A percentile compares a stretch with the other conserved stretches of the same genome.
Evolutionary conservation across 2,888 invertebrate genomes (phyloP).

Genomic region (Nomada ferruginata): DNA sequence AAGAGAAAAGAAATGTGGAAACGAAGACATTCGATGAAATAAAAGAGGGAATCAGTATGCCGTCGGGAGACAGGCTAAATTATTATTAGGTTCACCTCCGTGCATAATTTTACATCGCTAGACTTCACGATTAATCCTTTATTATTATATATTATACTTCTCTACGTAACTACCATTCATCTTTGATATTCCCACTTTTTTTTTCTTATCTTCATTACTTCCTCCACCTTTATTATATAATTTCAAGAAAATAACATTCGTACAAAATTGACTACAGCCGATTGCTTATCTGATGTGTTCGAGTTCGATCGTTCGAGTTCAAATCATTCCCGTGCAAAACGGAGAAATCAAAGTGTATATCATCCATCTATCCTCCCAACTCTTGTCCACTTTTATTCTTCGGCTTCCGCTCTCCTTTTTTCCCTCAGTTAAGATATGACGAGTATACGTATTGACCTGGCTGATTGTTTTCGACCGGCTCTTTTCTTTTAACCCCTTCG

Average conservation of each 20-base stretch:
- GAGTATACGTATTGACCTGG: slow-evolving; percentile 76
- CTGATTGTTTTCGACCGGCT: slow-evolving; percentile 65
- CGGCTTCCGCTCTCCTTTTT: slow-evolving; percentile 12
- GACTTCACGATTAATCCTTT: slow-evolving; percentile 59
- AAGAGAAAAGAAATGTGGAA: neutral
- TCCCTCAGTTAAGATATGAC: slow-evolving; percentile 70
- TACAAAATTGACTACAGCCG: slow-evolving; percentile 83
- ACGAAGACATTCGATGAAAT: slow-evolving; percentile 7
- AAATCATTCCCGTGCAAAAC: slow-evolving; percentile 58
- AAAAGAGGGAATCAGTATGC: slow-evolving; percentile 3
- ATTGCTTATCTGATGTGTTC: slow-evolving; percentile 81
- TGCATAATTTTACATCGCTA: slow-evolving; percentile 50
- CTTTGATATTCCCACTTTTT: slow-evolving; percentile 61
- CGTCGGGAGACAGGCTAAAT: slow-evolving; percentile 28
- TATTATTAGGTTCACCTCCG: slow-evolving; percentile 28
- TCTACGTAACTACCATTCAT: slow-evolving; percentile 66
- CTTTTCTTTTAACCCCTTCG: slow-evolving; percentile 43
- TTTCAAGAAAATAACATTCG: slow-evolving; percentile 81
- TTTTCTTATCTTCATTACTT: too few relatives aligned
- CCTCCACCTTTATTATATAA: slow-evolving; percentile 50
- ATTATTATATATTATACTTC: slow-evolving; percentile 61
- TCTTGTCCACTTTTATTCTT: slow-evolving; percentile 24
- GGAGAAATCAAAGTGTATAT: slow-evolving; percentile 57
- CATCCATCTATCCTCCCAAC: slow-evolving; percentile 24
- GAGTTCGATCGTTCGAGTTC: slow-evolving; percentile 54